These are phyloP conservation scores for Fopius arisanus DNA, from an alignment of 1,140 invertebrate species.

Conservation along the genomic window DNA sequence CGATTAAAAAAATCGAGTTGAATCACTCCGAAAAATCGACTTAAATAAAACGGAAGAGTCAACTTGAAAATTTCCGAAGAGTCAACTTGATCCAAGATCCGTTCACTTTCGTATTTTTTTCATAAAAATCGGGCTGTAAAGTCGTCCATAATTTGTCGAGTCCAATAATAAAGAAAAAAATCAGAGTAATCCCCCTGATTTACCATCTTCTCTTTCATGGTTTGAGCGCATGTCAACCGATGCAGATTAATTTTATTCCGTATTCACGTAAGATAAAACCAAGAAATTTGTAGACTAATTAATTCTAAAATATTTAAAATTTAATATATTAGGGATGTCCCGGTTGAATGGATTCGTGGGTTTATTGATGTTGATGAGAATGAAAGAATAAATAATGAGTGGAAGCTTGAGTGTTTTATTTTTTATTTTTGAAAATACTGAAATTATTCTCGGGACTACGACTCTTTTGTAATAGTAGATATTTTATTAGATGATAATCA, in stretches of 20 bases:
- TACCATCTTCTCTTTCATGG: not conserved
- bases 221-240: not conserved
- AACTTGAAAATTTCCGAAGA: no score
- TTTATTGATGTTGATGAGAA: constrained; percentile 21
- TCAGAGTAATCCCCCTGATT: not conserved
- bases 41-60: no score
- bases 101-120: no score
- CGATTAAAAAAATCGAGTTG: no score
- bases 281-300: constrained; percentile 30
- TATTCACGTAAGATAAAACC: constrained; percentile 1
- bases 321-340: constrained; percentile 42
- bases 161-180: not conserved
- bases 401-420: not conserved
- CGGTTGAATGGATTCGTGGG: constrained; percentile 25
- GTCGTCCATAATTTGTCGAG: not conserved
- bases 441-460: constrained; percentile 2
- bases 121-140: no score
- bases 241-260: constrained; percentile 4
- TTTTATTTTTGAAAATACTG: not conserved
- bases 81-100: no score
- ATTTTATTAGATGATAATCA: constrained; percentile 25
- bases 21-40: no score
- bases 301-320: constrained; percentile 43
- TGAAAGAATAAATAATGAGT: constrained; percentile 12
- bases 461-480: constrained; percentile 6